Base-by-base conservation (phyloP, 1,140 invertebrate species). In the Temnothorax curvispinosus region DNA sequence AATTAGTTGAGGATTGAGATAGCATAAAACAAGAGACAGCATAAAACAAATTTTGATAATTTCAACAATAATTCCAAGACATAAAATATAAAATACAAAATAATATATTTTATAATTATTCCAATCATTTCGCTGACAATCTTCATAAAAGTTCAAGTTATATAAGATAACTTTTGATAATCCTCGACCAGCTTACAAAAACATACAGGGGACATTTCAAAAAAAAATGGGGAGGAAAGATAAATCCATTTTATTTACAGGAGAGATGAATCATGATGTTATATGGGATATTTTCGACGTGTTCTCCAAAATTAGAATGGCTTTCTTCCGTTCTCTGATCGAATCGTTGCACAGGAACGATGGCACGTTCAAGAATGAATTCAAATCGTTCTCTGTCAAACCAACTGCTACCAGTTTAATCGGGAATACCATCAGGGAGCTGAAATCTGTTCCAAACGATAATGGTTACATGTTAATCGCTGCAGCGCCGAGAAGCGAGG, bases 391-490 rank as follows among this genome's bases (percentile, higher is more conserved):
- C 58, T 38, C 18, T 9, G 38, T 56, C 38, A 64, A 41, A n/a
- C n/a, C 71, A 15, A 76, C 67, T 69, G 71, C 86, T 1, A 75
- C 69, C 13, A 88, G 90, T 15, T 38, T 93, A 21, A 18, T 93
- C 2, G 54, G 4, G 35, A 85, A 81, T 41, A 89, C 78, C 3
- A 65, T 93, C n/a, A 88, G 67, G n/a, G 80, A 92, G 58, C 60
- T 93, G 5, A 90, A 90, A 6, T 87, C 76, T 0, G 7, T 89
- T 15, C 35, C 90, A 15, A 89, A 88, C 47, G 82, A 92, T n/a
- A 91, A 91, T 32, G 93, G 93, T 27, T 94, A 91, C 41, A 41
- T 93, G 54, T 38, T 94, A 21, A 71, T 93, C 7, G 89, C 85
- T 7, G 50, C 75, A 6, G 44, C 87, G 1, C 69, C 76, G 4